Conservation (phyloP, 2,797 vertebrate genomes). For the Heterohyrax brucei region DNA sequence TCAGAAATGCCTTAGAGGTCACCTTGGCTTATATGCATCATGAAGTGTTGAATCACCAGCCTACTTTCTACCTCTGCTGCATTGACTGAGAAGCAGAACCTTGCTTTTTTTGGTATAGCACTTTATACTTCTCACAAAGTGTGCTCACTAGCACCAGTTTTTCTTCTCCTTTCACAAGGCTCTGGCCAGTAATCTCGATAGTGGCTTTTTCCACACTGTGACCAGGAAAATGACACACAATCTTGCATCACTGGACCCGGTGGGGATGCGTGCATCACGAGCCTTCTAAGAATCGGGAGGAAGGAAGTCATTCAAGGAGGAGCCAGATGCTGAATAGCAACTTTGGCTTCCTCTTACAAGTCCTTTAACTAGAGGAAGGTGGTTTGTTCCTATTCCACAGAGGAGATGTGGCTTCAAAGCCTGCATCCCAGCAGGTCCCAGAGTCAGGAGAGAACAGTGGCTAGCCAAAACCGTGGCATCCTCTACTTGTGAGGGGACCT, state of each 20-base stretch:
- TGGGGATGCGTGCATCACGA: constrained; percentile 61
- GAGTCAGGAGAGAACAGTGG: background rate
- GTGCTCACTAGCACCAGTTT: background rate
- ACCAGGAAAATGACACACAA: constrained; percentile 58
- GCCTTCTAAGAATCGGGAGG: constrained; percentile 85
- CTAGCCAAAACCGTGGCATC: background rate
- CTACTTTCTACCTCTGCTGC: constrained; percentile 31
- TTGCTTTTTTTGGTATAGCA: background rate
- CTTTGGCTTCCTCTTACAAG: constrained; percentile 64
- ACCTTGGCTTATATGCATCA: constrained; percentile 20
- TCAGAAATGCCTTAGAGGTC: constrained; percentile 53
- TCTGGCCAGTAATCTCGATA: constrained; percentile 25
- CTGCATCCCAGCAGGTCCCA: background rate
- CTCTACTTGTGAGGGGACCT: background rate
- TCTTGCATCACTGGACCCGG: constrained; percentile 63
- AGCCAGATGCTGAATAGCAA: constrained; percentile 70
- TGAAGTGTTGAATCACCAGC: constrained; percentile 51
- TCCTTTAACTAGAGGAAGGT: constrained; percentile 25
- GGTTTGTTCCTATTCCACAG: constrained; percentile 10
- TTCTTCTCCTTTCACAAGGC: constrained; percentile 57
- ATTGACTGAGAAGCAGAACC: background rate
- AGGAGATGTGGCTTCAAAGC: background rate
- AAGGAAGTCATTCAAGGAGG: constrained; percentile 85
- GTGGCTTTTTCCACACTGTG: constrained; percentile 12
- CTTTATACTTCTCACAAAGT: constrained; percentile 23